Conservation (phyloP, 2,113 vertebrate genomes). For the Sebastes fasciatus region DNA sequence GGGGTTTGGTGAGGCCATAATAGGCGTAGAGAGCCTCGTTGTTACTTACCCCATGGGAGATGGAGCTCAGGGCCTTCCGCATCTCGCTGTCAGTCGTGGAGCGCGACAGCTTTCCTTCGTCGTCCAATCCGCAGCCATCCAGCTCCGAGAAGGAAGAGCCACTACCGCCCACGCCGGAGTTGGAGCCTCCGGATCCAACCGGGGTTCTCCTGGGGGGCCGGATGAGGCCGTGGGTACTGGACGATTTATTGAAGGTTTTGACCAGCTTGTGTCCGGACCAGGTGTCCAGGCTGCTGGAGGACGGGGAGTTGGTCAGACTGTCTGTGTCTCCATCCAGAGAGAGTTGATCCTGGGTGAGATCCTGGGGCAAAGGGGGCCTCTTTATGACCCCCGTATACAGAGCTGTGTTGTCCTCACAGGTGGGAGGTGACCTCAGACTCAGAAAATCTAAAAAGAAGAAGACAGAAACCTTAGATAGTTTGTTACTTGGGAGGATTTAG, state of each 20-base stretch:
- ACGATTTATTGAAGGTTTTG: slow-evolving; percentile 92
- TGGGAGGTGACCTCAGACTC: slow-evolving; percentile 84
- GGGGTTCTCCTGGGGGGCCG: slow-evolving; percentile 90
- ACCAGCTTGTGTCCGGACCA: slow-evolving; percentile 94
- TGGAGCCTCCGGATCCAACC: slow-evolving; percentile 50
- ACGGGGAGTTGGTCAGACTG: slow-evolving; percentile 91
- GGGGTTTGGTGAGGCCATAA: slow-evolving; percentile 91
- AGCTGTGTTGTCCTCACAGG: slow-evolving; percentile 89
- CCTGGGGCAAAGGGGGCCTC: slow-evolving; percentile 88
- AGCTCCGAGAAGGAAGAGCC: slow-evolving; percentile 95
- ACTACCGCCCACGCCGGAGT: slow-evolving; percentile 81
- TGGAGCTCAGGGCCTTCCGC: slow-evolving; percentile 91
- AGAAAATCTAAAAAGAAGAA: slow-evolving; percentile 80
- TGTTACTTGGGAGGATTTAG: slow-evolving; percentile 11
- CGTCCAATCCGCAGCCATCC: slow-evolving; percentile 88
- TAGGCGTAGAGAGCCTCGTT: slow-evolving; percentile 88
- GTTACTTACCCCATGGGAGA: slow-evolving; percentile 98
- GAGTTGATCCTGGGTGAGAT: slow-evolving; percentile 87
- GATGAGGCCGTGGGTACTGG: slow-evolving; percentile 90
- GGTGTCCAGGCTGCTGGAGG: slow-evolving; percentile 91
- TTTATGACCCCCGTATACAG: slow-evolving; percentile 95
- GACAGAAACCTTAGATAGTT: slow-evolving; percentile 4
- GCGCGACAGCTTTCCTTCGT: slow-evolving; percentile 91
- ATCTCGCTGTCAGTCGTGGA: slow-evolving; percentile 94
- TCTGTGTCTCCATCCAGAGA: slow-evolving; percentile 88